These are phyloP conservation scores for Hippocampus abdominalis DNA, from an alignment of 2,113 vertebrate species.

Conservation along the genomic window DNA sequence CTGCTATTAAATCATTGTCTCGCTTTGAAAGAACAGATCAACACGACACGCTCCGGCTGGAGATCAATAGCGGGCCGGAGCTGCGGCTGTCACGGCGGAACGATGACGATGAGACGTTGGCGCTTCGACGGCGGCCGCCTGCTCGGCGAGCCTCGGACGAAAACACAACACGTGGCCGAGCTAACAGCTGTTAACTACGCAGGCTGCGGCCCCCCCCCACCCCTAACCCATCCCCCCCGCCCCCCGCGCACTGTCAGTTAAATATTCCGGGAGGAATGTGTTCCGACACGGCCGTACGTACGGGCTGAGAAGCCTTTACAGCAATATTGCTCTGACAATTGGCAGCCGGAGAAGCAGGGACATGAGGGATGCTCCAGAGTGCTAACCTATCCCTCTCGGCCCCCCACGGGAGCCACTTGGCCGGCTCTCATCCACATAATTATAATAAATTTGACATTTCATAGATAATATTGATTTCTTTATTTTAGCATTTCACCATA, in stretches of 20 bases:
- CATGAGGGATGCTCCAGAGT: constrained; percentile 96
- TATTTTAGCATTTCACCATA: constrained; percentile 99
- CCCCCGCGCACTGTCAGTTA: constrained; percentile 83
- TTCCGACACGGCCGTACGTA: constrained; percentile 89
- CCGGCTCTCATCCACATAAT: constrained; percentile 99
- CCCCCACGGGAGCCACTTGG: constrained; percentile 99
- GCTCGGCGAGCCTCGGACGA: constrained; percentile 66
- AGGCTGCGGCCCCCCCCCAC: constrained; percentile 61
- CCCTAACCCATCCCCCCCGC: constrained; percentile 64
- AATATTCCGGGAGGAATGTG: constrained; percentile 98
- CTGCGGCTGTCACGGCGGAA: constrained; percentile 56
- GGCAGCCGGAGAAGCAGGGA: constrained; percentile 97
- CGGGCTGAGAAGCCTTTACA: constrained; percentile 89
- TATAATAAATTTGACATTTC: constrained; percentile 99
- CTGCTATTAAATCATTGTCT: not conserved
- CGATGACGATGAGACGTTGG: constrained; percentile 35
- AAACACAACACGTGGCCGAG: constrained; percentile 67
- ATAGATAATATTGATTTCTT: constrained; percentile 99
- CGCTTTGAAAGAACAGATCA: constrained; percentile 30
- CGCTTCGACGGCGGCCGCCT: constrained; percentile 62
- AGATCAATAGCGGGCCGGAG: constrained; percentile 55
- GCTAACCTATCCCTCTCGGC: constrained; percentile 98
- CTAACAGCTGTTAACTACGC: constrained; percentile 79
- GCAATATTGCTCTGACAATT: constrained; percentile 99
- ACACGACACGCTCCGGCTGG: constrained; percentile 17